Conservation (phyloP, 2,888 invertebrate genomes). For the Drosophila mercatorum region DNA sequence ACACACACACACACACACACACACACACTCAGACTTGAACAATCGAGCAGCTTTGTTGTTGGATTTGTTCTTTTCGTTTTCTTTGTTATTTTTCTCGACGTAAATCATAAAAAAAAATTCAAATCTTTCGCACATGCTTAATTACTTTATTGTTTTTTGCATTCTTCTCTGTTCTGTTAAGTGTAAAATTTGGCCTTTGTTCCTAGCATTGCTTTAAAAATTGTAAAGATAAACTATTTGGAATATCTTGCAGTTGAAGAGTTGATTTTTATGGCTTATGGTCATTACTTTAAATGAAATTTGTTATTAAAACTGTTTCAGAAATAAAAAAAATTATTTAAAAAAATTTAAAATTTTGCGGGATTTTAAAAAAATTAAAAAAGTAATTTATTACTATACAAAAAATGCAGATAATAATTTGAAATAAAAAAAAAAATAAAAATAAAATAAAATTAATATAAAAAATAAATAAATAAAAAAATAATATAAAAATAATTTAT, state of each 20-base stretch:
- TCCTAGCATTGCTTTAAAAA: neutral
- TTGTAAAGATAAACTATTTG: neutral
- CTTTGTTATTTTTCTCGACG: constrained; percentile 48
- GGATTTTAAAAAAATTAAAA: too few species aligned
- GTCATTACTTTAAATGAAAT: too few species aligned
- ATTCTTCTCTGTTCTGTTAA: neutral
- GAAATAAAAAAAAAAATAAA: too few species aligned
- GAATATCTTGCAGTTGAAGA: neutral
- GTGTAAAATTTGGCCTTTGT: constrained; percentile 29
- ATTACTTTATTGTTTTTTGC: constrained; percentile 66
- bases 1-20: neutral
- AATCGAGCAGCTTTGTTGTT: constrained; percentile 5
- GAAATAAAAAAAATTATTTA: too few species aligned
- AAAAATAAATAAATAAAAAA: too few species aligned
- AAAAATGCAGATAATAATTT: too few species aligned
- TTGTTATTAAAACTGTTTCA: too few species aligned
- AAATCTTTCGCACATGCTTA: constrained; percentile 62
- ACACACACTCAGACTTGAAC: neutral
- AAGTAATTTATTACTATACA: too few species aligned
- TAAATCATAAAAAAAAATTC: constrained; percentile 46
- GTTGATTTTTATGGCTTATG: neutral
- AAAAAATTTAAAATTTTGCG: too few species aligned
- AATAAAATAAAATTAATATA: too few species aligned
- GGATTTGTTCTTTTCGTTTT: constrained; percentile 10
- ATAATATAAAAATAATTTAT: too few species aligned